phyloP scores from a whole-genome alignment of 2,797 vertebrate genomes.

The Coranthus polyacanthus region DNA sequence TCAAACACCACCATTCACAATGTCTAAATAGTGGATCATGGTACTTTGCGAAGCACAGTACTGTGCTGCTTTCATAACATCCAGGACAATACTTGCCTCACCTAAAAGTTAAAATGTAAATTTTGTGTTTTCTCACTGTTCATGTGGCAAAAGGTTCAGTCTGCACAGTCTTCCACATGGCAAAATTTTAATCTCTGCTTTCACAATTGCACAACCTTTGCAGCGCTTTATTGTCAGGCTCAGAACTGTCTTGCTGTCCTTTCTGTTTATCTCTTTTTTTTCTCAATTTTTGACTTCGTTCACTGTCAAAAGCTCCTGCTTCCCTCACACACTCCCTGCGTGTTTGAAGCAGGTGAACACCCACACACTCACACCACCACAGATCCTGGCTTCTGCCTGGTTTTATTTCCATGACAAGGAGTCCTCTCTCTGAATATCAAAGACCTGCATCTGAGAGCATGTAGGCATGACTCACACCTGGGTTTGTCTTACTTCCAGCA shows the following conservation, averaged over 20 bases:
- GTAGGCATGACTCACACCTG: constrained; percentile 73
- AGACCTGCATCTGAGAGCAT: constrained; percentile 67
- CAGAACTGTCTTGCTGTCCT: constrained; percentile 41
- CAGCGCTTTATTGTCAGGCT: constrained; percentile 36
- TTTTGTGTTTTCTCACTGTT: constrained; percentile 19
- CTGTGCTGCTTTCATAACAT: constrained; percentile 22
- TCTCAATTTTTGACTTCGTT: constrained; percentile 54
- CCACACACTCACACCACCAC: constrained; percentile 69
- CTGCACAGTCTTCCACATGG: constrained; percentile 32
- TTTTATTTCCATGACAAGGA: constrained; percentile 77
- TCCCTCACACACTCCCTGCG: constrained; percentile 50
- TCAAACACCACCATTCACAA: constrained; percentile 34
- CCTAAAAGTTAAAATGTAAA: constrained; percentile 18
- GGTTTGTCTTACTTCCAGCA: constrained; percentile 67
- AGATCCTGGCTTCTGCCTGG: constrained; percentile 67
- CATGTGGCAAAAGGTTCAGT: constrained; percentile 18
- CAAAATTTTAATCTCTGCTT: constrained; percentile 41
- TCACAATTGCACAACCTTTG: constrained; percentile 43
- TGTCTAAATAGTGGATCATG: constrained; percentile 35
- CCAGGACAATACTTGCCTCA: constrained; percentile 14
- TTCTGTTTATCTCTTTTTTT: constrained; percentile 41
- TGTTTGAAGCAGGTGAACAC: constrained; percentile 79
- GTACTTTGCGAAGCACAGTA: constrained; percentile 31
- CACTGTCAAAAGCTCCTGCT: constrained; percentile 63
- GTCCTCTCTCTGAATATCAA: constrained; percentile 79